These are phyloP conservation scores for Chelmon rostratus DNA, from an alignment of 2,797 vertebrate genomes.

Conservation along the genomic window DNA sequence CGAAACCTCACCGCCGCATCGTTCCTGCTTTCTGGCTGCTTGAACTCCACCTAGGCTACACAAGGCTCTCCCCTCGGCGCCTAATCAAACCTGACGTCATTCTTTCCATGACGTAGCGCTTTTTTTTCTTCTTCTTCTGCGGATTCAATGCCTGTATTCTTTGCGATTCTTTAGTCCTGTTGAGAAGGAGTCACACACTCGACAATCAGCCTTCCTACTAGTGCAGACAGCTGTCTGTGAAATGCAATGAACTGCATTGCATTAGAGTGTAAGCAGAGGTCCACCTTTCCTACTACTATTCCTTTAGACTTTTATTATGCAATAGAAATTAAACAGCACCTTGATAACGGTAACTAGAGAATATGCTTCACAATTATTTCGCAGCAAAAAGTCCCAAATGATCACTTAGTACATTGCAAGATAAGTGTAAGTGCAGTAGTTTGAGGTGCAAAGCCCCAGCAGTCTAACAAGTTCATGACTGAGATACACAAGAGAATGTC, in stretches of 20 bases:
- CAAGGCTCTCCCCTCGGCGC: conserved; percentile 82
- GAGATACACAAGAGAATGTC: neutral
- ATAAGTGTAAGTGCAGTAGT: neutral
- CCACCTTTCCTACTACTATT: neutral
- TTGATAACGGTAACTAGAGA: neutral
- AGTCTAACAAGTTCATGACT: neutral
- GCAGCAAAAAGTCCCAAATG: neutral
- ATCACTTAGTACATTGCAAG: neutral
- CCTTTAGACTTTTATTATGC: neutral
- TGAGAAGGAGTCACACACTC: conserved; percentile 38
- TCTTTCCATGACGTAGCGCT: conserved; percentile 90
- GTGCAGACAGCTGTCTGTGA: conserved; percentile 23
- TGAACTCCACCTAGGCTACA: conserved; percentile 72
- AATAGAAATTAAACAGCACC: conserved; percentile 12
- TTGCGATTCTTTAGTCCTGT: conserved; percentile 63
- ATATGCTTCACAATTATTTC: neutral
- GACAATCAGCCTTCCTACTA: conserved; percentile 8
- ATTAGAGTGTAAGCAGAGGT: conserved; percentile 24
- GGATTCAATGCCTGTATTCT: conserved; percentile 78
- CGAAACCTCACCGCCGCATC: conserved; percentile 40
- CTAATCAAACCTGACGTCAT: conserved; percentile 90
- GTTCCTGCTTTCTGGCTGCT: conserved; percentile 48
- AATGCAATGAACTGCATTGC: conserved; percentile 36
- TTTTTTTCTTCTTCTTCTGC: conserved; percentile 64
- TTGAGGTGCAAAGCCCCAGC: neutral